Base-by-base conservation (phyloP, 2,888 invertebrate genomes). In the Synergus itoensis region DNA sequence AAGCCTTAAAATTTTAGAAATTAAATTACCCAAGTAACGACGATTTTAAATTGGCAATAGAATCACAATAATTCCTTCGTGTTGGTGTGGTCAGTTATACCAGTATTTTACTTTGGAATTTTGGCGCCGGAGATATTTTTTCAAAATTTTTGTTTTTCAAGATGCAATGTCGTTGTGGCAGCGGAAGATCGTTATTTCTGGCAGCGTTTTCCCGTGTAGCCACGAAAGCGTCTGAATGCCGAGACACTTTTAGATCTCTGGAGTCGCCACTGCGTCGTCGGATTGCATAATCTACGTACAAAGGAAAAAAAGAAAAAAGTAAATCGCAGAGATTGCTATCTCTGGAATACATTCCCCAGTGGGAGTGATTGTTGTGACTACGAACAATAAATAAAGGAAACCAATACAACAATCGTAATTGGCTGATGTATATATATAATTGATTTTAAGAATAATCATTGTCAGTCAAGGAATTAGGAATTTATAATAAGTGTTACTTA, bases 211-310 rank as follows among this genome's bases (percentile, higher is more conserved):
- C 28, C 40, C 36, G 28, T 9, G 57, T 12, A 76, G 76, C 36
- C 16, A 60, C 76, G 18, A 76, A 76, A 76, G 76, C 57, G 57
- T 75, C 53, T 53, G 57, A 76, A 57, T 76, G 57, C 57, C 76
- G 60, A 76, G 57, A 41, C 76, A 76, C 43, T 45, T 69, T 69
- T 69, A 43, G 69, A 43, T 18, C 41, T 48, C 69, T 69, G 67
- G 45, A 69, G 69, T 69, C 69, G 28, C 43, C 45, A 43, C 60
- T 76, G 14, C 18, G 75, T n/a, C 75, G 60, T 75, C 14, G n/a
- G 53, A 76, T 76, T 76, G 76, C 76, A 60, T 76, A 76, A 76
- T 75, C 45, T 75, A 9, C 7, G 40, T 28, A n/a, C 3, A 41
- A 41, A 14, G n/a, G n/a, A 64, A 64, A 45, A 43, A 28, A n/a